A percentile compares a stretch with the other conserved stretches of the same genome.
These are phyloP conservation scores for Eupithecia abbreviata DNA, from an alignment of 2,888 invertebrate species.

Conservation along the genomic window DNA sequence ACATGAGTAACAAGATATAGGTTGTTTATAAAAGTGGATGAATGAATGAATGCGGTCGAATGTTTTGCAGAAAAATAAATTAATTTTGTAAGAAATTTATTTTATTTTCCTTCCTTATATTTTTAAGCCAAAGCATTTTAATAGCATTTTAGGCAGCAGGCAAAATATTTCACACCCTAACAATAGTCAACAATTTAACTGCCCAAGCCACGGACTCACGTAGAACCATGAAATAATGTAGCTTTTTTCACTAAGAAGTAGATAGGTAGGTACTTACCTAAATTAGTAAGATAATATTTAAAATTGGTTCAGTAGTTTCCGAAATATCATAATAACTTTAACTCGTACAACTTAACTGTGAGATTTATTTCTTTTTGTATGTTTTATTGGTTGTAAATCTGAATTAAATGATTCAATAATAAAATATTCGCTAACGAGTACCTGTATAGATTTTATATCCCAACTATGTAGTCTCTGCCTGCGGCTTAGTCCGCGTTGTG, in stretches of 20 bases:
- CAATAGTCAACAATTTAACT: too few species aligned
- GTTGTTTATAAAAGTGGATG: slow-evolving; percentile 48
- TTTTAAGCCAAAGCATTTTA: neutral
- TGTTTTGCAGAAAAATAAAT: slow-evolving; percentile 67
- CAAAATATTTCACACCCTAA: neutral
- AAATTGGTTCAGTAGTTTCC: too few species aligned
- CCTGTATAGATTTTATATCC: neutral
- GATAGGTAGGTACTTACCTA: too few species aligned
- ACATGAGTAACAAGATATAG: slow-evolving; percentile 43
- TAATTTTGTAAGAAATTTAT: slow-evolving; percentile 63
- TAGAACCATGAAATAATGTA: neutral
- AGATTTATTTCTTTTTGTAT: too few species aligned
- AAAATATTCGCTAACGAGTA: too few species aligned
- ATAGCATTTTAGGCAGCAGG: neutral
- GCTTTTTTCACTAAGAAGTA: neutral
- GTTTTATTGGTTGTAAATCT: too few species aligned
- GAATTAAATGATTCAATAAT: too few species aligned
- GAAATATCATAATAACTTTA: too few species aligned
- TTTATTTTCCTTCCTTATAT: slow-evolving; percentile 40
- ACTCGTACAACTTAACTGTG: too few species aligned
- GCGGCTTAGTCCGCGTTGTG: neutral
- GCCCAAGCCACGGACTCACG: too few species aligned
- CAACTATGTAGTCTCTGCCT: neutral
- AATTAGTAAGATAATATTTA: too few species aligned
- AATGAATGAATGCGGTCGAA: slow-evolving; percentile 59